phyloP scores from a whole-genome alignment of 2,888 invertebrate species.

The Rhimphoctona megacephalus region DNA sequence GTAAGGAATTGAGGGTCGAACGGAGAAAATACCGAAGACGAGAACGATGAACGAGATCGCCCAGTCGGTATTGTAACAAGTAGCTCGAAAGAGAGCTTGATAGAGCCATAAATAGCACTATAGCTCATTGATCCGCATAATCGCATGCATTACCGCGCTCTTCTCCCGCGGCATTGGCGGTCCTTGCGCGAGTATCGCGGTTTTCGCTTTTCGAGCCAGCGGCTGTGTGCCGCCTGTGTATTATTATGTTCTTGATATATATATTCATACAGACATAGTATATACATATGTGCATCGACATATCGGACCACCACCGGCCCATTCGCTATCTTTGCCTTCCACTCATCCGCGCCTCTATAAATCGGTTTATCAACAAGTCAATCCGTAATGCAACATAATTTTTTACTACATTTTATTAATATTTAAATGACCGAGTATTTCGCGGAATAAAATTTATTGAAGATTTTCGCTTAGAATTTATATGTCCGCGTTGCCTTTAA shows the following conservation, averaged over 20 bases:
- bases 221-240: constrained; percentile 80
- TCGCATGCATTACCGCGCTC: constrained; percentile 82
- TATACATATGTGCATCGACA: constrained; percentile 53
- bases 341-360: constrained; percentile 3
- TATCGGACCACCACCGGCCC: constrained; percentile 36
- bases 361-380: constrained; percentile 9
- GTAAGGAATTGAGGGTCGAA: constrained; percentile 19
- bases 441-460: neutral
- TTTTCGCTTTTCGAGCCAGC: constrained; percentile 82
- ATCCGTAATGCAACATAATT: neutral
- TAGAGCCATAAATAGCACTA: constrained; percentile 83
- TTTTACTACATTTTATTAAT: constrained; percentile 21
- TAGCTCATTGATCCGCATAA: constrained; percentile 84
- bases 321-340: constrained; percentile 31
- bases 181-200: constrained; percentile 73
- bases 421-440: neutral
- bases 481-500: no score
- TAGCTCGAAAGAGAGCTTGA: constrained; percentile 72
- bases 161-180: constrained; percentile 75
- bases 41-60: constrained; percentile 52
- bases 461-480: no score
- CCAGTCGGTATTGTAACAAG: constrained; percentile 52
- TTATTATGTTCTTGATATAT: constrained; percentile 77
- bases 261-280: neutral
- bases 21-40: constrained; percentile 36